Base-by-base conservation (phyloP, 2,888 invertebrate species). In the Epiblema foenella region DNA sequence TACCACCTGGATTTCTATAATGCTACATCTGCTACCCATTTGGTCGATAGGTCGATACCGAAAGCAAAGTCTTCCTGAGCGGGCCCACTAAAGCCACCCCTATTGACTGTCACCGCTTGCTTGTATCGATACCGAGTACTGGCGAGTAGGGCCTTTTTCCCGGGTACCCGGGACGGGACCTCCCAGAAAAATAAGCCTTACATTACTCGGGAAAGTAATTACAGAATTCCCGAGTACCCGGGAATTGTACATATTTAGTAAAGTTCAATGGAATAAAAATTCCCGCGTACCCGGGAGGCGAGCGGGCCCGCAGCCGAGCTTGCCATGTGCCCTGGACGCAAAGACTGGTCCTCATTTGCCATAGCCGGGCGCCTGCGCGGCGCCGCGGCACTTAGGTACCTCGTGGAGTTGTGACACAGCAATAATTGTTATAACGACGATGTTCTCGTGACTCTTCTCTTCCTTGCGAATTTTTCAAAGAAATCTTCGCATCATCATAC, bases 351-450 rank as follows among this genome's bases (percentile, higher is more conserved):
- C 64, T 39, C 39, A 64, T 60, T 72, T 68, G 68, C 52, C 67
- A 59, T 68, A 68, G 46, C 37, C 58, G 20, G 29, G 39, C 64
- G 52, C 51, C 29, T 52, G 63, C 20, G 37, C 24, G 51, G 46
- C 59, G 59, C 63, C 33, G 29, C 39, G 18, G 62, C 70, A n/a
- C 63, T 20, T 62, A 33, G 33, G 33, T 33, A 62, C 62, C 71
- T 75, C 74, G 77, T 74, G 77, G 71, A 71, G 85, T 88, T 89
- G 90, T 90, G 89, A 89, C 83, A 80, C 89, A 90, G 89, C 90
- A 91, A 90, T 90, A 90, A 90, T 86, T 84, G 83, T 85, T 83
- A 80, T 77, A 33, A 76, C 29, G 46, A 75, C 59, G 54, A 60
- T 37, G 51, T 82, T 80, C 82, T 84, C 79, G 84, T 83, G 84